A percentile compares a stretch with the other conserved stretches of the same genome.
These are phyloP conservation scores for Cryptus viduatorius DNA, from an alignment of 2,888 invertebrate genomes.

Conservation along the genomic window DNA sequence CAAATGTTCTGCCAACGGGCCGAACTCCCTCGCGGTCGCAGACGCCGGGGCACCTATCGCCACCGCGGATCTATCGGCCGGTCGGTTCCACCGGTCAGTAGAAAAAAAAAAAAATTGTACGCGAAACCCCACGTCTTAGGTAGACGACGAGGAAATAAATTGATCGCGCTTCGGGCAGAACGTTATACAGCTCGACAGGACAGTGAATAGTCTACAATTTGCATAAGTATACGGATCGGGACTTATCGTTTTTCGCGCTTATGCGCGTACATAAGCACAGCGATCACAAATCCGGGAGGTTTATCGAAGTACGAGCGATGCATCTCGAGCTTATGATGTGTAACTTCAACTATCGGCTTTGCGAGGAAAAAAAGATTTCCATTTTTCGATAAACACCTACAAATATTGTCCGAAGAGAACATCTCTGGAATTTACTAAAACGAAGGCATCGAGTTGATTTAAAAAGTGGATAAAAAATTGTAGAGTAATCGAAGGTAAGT, in stretches of 20 bases:
- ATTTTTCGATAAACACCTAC: conserved; percentile 7
- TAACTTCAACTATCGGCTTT: conserved; percentile 18
- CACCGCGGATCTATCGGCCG: conserved; percentile 59
- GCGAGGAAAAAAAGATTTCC: neutral
- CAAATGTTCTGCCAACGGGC: conserved; percentile 12
- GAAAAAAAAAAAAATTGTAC: conserved; percentile 21
- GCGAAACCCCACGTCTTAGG: conserved; percentile 48
- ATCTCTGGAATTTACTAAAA: neutral
- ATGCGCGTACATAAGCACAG: conserved; percentile 8
- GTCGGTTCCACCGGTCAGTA: conserved; percentile 35
- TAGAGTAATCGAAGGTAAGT: too few species aligned
- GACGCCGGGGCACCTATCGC: conserved; percentile 50
- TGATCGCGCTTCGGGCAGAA: conserved; percentile 66
- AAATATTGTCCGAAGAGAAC: neutral
- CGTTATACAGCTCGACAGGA: conserved; percentile 55
- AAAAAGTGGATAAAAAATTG: too few species aligned
- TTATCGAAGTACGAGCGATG: conserved; percentile 17
- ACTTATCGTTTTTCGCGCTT: conserved; percentile 53
- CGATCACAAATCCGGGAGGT: conserved; percentile 37
- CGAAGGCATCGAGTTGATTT: neutral
- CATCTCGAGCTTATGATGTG: conserved; percentile 1
- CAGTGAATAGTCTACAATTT: conserved; percentile 73
- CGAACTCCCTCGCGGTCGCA: conserved; percentile 11
- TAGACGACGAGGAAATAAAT: conserved; percentile 74
- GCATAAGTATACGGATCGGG: conserved; percentile 72